A percentile compares a stretch with the other conserved stretches of the same genome.
phyloP scores from a whole-genome alignment of 1,140 invertebrate species.

The Sitobion miscanthi region DNA sequence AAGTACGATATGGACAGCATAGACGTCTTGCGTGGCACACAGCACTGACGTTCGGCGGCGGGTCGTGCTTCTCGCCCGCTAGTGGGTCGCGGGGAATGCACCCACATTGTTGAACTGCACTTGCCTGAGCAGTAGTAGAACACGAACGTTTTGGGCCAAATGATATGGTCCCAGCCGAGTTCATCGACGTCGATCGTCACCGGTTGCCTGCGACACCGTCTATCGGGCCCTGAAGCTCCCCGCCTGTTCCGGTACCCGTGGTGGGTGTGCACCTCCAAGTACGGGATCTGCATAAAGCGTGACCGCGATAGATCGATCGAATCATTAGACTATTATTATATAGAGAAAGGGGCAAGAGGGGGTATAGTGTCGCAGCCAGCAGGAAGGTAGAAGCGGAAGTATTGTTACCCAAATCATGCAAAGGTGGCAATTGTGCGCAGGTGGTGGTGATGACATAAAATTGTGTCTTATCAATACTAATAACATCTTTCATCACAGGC shows the following conservation, averaged over 20 bases:
- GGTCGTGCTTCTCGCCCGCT: conserved; percentile 80
- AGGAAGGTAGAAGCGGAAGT: neutral
- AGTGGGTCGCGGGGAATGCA: conserved; percentile 74
- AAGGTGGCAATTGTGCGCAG: no score
- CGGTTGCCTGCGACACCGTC: conserved; percentile 86
- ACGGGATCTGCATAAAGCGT: conserved; percentile 71
- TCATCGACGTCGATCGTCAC: conserved; percentile 97
- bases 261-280: conserved; percentile 77
- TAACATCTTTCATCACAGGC: neutral
- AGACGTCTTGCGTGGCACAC: conserved; percentile 86
- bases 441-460: neutral
- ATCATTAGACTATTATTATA: neutral
- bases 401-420: neutral
- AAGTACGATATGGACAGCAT: conserved; percentile 93
- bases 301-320: neutral
- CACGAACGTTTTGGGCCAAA: conserved; percentile 93
- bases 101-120: conserved; percentile 74
- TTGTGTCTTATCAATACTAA: neutral
- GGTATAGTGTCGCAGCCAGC: no score
- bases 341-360: neutral
- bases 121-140: conserved; percentile 97
- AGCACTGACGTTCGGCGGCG: conserved; percentile 72
- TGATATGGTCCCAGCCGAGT: conserved; percentile 98
- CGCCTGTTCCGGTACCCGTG: conserved; percentile 66
- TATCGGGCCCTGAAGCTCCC: conserved; percentile 64